phyloP scores from a whole-genome alignment of 2,888 invertebrate species.

The Candidula unifasciata region DNA sequence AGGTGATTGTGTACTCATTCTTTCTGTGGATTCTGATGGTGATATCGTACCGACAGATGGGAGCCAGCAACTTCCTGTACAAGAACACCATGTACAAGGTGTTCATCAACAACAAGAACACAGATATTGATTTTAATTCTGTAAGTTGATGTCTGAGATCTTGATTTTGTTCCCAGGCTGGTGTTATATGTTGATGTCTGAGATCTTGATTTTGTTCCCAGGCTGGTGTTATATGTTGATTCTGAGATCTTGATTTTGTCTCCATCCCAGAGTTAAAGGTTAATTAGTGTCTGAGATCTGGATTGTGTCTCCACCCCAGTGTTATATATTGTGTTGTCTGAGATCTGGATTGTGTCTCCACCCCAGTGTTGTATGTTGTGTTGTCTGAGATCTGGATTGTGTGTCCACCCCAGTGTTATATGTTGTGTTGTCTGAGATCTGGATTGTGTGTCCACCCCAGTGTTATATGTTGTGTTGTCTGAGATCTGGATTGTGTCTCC shows the following conservation, averaged over 20 bases:
- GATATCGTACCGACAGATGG: conserved; percentile 78
- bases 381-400: background rate
- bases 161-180: background rate
- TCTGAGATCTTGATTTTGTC: background rate
- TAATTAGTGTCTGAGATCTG: too few species aligned
- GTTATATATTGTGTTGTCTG: too few species aligned
- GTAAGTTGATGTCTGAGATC: conserved; percentile 7
- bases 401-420: background rate
- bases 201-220: background rate
- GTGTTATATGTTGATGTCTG: background rate
- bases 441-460: background rate
- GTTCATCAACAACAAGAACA: conserved; percentile 60
- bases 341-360: too few species aligned
- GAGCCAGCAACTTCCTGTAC: conserved; percentile 76
- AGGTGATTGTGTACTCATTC: conserved; percentile 75
- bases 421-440: too few species aligned
- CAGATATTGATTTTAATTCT: conserved; percentile 51
- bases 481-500: background rate
- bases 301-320: too few species aligned
- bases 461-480: background rate
- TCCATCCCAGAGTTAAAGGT: too few species aligned
- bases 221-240: background rate
- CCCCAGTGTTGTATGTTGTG: too few species aligned
- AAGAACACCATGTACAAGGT: conserved; percentile 75
- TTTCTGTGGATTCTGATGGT: conserved; percentile 79